A percentile compares a stretch with the other conserved stretches of the same genome.
These are phyloP conservation scores for Drosophila subquinaria DNA, from an alignment of 2,888 invertebrate species.

Conservation along the genomic window DNA sequence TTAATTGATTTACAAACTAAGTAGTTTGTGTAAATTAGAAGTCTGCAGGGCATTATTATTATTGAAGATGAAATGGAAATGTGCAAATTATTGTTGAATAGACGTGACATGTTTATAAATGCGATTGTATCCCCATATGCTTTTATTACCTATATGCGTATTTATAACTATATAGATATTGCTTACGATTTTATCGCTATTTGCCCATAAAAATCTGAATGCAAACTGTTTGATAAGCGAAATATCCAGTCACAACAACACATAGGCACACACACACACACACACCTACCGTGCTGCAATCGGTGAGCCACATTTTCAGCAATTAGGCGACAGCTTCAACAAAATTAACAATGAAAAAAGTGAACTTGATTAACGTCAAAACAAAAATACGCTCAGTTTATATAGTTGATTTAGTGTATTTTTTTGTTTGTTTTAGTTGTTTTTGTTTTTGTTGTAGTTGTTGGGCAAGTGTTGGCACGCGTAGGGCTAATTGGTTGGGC, in stretches of 20 bases:
- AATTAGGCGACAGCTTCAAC: conserved; percentile 25
- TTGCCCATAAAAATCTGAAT: conserved; percentile 14
- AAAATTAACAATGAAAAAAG: conserved; percentile 25
- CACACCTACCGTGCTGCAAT: conserved; percentile 68
- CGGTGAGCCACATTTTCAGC: conserved; percentile 68
- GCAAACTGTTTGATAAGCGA: conserved; percentile 38
- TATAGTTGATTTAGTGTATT: neutral
- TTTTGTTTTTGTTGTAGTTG: neutral
- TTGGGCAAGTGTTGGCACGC: conserved; percentile 31
- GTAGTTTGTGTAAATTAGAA: no score
- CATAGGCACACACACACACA: neutral
- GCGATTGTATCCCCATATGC: neutral
- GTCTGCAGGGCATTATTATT: neutral
- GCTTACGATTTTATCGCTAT: conserved; percentile 32
- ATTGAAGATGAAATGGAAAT: neutral
- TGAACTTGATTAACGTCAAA: conserved; percentile 16
- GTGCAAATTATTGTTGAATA: neutral
- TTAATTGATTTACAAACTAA: no score
- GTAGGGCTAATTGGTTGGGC: conserved; percentile 18
- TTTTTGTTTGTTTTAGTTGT: conserved; percentile 8
- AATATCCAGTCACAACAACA: conserved; percentile 8
- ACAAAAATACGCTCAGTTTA: neutral
- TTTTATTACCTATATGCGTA: neutral
- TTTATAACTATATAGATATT: neutral
- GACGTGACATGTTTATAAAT: neutral